Evolutionary conservation across 2,797 vertebrate species (phyloP).

Genomic region (Mallotus villosus): DNA sequence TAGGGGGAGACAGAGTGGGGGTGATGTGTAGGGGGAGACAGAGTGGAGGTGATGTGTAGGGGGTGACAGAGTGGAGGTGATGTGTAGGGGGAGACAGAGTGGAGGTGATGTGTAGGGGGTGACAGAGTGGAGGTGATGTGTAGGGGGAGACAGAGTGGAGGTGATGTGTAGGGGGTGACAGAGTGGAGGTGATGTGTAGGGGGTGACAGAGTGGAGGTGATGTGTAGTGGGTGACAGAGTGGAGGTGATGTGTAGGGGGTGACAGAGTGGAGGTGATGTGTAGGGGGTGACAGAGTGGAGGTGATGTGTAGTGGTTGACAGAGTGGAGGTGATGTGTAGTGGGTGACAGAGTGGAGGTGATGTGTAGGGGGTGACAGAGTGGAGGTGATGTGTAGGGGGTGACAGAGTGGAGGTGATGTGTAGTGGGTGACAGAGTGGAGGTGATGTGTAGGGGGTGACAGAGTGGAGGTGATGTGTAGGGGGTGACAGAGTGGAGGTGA

Average conservation of each 20-base stretch:
- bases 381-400: background rate
- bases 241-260: background rate
- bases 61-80: no score
- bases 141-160: background rate
- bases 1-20: no score
- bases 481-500: background rate
- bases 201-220: no score
- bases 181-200: no score
- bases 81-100: no score
- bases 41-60: background rate
- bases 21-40: background rate
- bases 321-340: slow-evolving; percentile 7
- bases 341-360: background rate
- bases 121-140: background rate
- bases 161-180: background rate
- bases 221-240: no score
- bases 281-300: no score
- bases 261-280: background rate
- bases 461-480: background rate
- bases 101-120: slow-evolving; percentile 1
- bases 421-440: no score
- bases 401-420: no score
- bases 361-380: background rate
- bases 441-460: background rate
- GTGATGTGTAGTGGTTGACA: no score